Evolutionary conservation across 1,140 invertebrate species (phyloP), one percentile per base, ranked within the genome.

Genomic region (Atta texana): DNA sequence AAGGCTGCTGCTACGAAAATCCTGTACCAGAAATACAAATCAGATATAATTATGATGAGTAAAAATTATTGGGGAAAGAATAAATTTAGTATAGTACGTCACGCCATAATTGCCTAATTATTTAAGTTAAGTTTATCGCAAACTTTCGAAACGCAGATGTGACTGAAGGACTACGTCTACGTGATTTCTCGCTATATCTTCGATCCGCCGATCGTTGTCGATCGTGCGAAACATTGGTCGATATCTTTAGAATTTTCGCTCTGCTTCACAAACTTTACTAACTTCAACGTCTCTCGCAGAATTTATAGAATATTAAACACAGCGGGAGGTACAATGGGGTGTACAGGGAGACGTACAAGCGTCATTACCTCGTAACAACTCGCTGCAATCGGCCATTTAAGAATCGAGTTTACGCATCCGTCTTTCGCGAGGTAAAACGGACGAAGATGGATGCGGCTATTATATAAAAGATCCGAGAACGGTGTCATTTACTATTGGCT

Each of bases 301-400:
- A 78, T 78, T 78, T 78, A 78, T 78, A 53, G 44, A 78, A 78
- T 78, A 49, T 78, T 66, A 66, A 51, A 66, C 44, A 4, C 31
- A 39, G 59, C 55, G 16, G 10, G 16, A 18, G 10, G 4, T 2
- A 8, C 10, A 5, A n/a, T 1, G 7, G 7, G 8, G 5, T 7
- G 34, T 16, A 16, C 14, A 6, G n/a, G 1, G 28, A 24, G 18
- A 8, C 24, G 74, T 34, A 24, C 34, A 49, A 63, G 57, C 57
- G 34, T 61, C 75, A 55, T 49, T 61, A 24, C 39, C 18, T 64
- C 39, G 24, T 21, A 24, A 24, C 14, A 14, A 1, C 44, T 57
- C 28, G 57, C n/a, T 64, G 31, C 71, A 75, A 34, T 39, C 53
- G 8, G 53, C 39, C 18, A 64, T 64, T 63, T 44, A 49, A 49